Evolutionary conservation across 2,888 invertebrate genomes (phyloP), one percentile per base, ranked within the genome.

Genomic region (Sicus ferrugineus): DNA sequence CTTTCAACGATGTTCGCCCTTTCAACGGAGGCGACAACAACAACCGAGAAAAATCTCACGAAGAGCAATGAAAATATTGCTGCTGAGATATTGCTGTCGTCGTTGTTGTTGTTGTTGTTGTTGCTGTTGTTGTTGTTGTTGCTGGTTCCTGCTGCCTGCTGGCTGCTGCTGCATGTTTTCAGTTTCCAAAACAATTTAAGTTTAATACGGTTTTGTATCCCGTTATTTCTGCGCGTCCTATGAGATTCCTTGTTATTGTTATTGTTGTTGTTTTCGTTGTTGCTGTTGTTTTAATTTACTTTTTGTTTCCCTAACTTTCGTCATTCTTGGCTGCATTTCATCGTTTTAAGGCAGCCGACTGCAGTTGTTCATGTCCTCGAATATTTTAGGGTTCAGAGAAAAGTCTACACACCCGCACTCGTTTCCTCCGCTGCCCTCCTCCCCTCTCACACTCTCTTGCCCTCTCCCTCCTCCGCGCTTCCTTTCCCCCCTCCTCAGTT

Each of bases 201-300:
- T 67, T 67, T 67, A 67, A 67, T 67, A 59, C 58, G 67, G 28
- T 67, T 46, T 59, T 59, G 21, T 21, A 28, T 48, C 31, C 58
- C 21, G 23, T n/a, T 19, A 28, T 21, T n/a, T 38, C 11, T 19
- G 61, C 23, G 54, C 16, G 14, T 54, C 28, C 54, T 54, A 26
- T 54, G 54, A 23, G 54, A 54, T 16, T 21, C 14, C 3, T 7
- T 54, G 9, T 14, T 28, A 23, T 11, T 7, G 1, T 54, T 54
- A 2, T 16, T 54, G 54, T 14, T 7, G 21, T 52, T 52, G 26
- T 14, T 52, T 16, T n/a, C n/a, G n/a, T n/a, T n/a, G 38, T 34
- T 34, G 38, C 11, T 34, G 38, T 34, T 34, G 38, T 34, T 34
- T 9, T 34, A 9, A 11, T 46, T n/a, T n/a, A n/a, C n/a, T 38